Conservation (phyloP, 2,113 vertebrate genomes). For the Neopipo cinnamomea region DNA sequence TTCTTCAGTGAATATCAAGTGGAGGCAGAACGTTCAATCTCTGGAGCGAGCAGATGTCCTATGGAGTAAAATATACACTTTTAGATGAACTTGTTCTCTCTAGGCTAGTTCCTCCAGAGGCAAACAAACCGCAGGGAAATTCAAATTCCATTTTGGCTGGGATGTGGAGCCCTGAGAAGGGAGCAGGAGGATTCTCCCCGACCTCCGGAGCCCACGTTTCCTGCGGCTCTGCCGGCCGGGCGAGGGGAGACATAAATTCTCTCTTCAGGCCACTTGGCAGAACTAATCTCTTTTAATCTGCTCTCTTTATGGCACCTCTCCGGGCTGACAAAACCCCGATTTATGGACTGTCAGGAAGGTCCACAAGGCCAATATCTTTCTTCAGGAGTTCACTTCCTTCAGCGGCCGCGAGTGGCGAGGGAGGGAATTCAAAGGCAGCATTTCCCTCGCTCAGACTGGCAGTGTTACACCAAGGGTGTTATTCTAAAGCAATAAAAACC, state of each 20-base stretch:
- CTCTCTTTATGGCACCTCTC: conserved; percentile 31
- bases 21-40: neutral
- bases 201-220: neutral
- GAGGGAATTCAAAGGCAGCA: neutral
- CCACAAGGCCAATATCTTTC: neutral
- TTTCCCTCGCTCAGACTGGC: neutral
- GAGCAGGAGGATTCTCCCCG: neutral
- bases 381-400: neutral
- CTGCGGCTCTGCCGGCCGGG: fast-evolving
- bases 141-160: neutral
- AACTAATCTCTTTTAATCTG: conserved; percentile 53
- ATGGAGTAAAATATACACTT: neutral
- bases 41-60: neutral
- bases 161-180: neutral
- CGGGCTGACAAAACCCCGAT: neutral
- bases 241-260: neutral
- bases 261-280: conserved; percentile 14
- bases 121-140: neutral
- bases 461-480: neutral
- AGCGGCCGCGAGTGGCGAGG: fast-evolving
- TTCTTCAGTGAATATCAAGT: neutral
- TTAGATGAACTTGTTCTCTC: neutral
- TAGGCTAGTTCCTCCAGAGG: neutral
- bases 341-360: conserved; percentile 28
- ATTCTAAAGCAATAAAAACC: neutral